These are phyloP conservation scores for Andrena camellia DNA, from an alignment of 2,888 invertebrate genomes.

Conservation along the genomic window DNA sequence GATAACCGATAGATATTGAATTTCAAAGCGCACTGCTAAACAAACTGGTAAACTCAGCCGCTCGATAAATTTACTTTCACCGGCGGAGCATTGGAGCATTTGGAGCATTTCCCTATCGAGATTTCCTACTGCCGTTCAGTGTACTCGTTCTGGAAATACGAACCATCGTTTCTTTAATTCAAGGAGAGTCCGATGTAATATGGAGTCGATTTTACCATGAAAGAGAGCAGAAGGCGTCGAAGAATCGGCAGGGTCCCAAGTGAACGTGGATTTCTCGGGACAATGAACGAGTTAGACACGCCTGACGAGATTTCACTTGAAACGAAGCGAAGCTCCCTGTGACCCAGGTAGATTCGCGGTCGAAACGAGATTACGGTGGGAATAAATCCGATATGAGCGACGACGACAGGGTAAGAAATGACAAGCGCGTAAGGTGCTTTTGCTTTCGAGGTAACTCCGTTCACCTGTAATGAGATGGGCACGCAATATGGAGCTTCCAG, in stretches of 20 bases:
- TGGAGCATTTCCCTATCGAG: background rate
- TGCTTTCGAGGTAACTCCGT: constrained; percentile 56
- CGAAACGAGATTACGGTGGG: constrained; percentile 40
- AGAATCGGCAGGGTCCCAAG: background rate
- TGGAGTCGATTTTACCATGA: background rate
- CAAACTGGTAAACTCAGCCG: constrained; percentile 34
- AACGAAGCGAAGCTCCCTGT: background rate
- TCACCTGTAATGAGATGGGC: constrained; percentile 65
- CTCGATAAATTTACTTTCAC: constrained; percentile 34
- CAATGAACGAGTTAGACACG: background rate
- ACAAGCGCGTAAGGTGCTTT: constrained; percentile 57
- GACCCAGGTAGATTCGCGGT: constrained; percentile 19
- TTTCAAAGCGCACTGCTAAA: constrained; percentile 37
- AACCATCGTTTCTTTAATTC: too few species aligned
- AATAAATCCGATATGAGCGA: constrained; percentile 58
- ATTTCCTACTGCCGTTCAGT: background rate
- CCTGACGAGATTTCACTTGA: constrained; percentile 12
- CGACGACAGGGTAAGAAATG: constrained; percentile 39
- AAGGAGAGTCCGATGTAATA: too few species aligned
- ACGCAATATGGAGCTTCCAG: constrained; percentile 21
- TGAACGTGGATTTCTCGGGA: constrained; percentile 2
- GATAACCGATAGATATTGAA: constrained; percentile 46
- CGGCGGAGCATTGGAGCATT: background rate
- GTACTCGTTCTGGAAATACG: too few species aligned
- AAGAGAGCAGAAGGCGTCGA: background rate